Conservation (phyloP, 2,113 vertebrate genomes). For the Sterrhoptilus dennistouni region DNA sequence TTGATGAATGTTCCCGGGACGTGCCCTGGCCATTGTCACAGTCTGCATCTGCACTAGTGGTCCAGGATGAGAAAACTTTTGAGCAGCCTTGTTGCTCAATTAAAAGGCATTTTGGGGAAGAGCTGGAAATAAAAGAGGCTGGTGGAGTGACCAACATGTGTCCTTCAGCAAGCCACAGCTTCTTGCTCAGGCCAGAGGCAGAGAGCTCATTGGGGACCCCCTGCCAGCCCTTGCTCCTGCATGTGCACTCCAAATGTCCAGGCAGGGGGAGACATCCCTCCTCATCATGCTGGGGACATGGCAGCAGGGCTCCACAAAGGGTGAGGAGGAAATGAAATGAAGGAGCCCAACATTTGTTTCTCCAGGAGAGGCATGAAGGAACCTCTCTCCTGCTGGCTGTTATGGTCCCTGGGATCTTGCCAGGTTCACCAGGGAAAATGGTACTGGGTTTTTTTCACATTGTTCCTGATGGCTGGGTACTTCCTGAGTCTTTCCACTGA, state of each 20-base stretch:
- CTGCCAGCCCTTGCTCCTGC: neutral
- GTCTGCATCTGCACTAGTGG: neutral
- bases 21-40: neutral
- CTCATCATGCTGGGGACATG: accelerated
- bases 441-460: slow-evolving; percentile 56
- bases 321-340: neutral
- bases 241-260: accelerated
- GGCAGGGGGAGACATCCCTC: neutral
- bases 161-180: neutral
- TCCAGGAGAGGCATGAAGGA: neutral
- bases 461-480: slow-evolving; percentile 78
- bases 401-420: slow-evolving; percentile 31
- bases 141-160: neutral
- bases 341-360: neutral
- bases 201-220: neutral
- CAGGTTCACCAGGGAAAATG: slow-evolving; percentile 73
- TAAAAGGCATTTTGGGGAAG: neutral
- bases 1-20: neutral
- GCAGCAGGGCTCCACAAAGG: neutral
- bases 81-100: neutral
- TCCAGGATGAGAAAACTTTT: neutral
- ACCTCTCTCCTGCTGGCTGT: neutral
- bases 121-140: neutral
- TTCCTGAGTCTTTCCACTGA: slow-evolving; percentile 78
- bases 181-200: neutral